Conservation (phyloP, 2,888 invertebrate genomes). For the Malthinus seriepunctatus region DNA sequence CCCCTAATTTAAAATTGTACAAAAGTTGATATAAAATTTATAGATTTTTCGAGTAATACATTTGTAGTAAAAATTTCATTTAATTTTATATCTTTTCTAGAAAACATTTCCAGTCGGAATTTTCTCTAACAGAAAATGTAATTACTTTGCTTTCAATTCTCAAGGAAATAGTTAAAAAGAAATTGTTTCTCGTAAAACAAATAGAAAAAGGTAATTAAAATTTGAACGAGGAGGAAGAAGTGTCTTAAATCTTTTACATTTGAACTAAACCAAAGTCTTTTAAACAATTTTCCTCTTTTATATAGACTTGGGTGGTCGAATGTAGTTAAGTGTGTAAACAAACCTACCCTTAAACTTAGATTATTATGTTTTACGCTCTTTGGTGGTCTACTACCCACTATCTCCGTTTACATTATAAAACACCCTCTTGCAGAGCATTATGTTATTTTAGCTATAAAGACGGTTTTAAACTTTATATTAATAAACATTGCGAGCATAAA, state of each 20-base stretch:
- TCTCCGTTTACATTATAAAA: constrained; percentile 14
- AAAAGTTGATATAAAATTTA: constrained; percentile 3
- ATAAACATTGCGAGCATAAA: background rate
- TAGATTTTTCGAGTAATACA: background rate
- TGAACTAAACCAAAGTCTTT: constrained; percentile 8
- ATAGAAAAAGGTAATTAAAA: constrained; percentile 26
- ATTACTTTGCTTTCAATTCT: constrained; percentile 10
- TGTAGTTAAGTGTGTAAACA: constrained; percentile 33
- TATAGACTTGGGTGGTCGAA: constrained; percentile 23
- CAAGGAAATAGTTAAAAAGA: constrained; percentile 5
- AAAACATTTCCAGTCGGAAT: background rate
- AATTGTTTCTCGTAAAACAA: constrained; percentile 13
- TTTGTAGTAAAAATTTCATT: background rate
- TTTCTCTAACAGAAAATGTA: constrained; percentile 4
- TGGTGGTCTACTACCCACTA: constrained; percentile 38
- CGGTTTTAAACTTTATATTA: constrained; percentile 14
- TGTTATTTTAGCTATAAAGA: constrained; percentile 21
- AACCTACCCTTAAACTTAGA: constrained; percentile 39
- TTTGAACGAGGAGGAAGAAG: constrained; percentile 23
- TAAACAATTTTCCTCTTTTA: constrained; percentile 4
- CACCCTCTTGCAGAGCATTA: constrained; percentile 21
- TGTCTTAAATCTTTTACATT: constrained; percentile 21
- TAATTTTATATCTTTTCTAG: too few species aligned
- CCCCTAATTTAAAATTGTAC: background rate
- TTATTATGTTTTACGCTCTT: constrained; percentile 42